These are phyloP conservation scores for Bungarus multicinctus DNA, from an alignment of 2,113 vertebrate genomes.

Conservation along the genomic window DNA sequence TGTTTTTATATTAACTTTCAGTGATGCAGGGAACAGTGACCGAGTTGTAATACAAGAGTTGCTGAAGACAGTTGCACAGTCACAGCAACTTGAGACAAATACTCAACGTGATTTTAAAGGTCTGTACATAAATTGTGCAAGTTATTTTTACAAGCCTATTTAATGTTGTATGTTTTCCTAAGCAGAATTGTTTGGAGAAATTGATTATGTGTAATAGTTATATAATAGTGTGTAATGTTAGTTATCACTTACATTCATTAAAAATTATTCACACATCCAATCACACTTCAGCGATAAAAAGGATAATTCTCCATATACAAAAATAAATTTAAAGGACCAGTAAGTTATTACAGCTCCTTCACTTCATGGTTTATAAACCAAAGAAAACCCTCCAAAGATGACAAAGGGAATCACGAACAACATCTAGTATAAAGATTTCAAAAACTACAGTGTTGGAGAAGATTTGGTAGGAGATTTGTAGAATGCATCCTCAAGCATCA, in stretches of 20 bases:
- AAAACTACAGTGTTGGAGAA: background rate
- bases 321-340: background rate
- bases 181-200: background rate
- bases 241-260: background rate
- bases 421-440: background rate
- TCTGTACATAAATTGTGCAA: conserved; percentile 49
- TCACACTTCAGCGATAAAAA: background rate
- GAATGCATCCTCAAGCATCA: background rate
- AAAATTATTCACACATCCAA: background rate
- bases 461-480: background rate
- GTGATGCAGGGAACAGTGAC: conserved; percentile 92
- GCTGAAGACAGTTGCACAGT: conserved; percentile 94
- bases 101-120: conserved; percentile 97
- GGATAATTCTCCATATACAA: background rate
- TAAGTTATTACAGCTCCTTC: background rate
- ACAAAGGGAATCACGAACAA: background rate
- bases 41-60: conserved; percentile 96
- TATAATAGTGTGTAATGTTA: background rate
- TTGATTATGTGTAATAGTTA: background rate
- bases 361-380: background rate
- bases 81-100: conserved; percentile 95
- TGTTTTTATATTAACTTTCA: conserved; percentile 55
- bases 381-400: background rate
- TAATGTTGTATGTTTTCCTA: background rate
- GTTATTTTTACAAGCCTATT: background rate